These are phyloP conservation scores for Lagopus leucura DNA, from an alignment of 2,113 vertebrate genomes.

Conservation along the genomic window DNA sequence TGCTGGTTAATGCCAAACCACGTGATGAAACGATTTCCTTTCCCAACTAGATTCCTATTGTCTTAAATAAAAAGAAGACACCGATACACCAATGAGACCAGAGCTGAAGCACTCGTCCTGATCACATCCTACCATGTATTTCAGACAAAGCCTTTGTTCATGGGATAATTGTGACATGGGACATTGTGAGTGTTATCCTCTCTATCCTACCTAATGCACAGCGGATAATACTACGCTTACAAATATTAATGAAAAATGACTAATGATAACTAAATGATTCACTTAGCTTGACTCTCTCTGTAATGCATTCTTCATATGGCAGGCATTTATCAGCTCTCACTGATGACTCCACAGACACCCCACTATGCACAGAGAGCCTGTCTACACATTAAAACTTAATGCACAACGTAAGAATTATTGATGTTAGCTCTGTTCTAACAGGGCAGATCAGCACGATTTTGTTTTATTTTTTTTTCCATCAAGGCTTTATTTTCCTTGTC, in stretches of 20 bases:
- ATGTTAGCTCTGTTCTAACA: conserved; percentile 43
- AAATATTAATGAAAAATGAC: conserved; percentile 67
- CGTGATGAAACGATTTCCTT: conserved; percentile 26
- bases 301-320: conserved; percentile 50
- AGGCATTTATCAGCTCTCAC: conserved; percentile 60
- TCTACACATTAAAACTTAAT: conserved; percentile 67
- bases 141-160: conserved; percentile 13
- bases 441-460: not conserved
- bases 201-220: not conserved
- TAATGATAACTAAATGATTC: conserved; percentile 59
- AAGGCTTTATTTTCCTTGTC: not conserved
- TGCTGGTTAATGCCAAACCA: conserved; percentile 27
- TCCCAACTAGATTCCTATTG: conserved; percentile 22
- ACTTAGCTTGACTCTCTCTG: conserved; percentile 37
- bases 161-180: not conserved
- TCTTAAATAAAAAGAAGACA: not conserved
- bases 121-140: not conserved
- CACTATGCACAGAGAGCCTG: conserved; percentile 43
- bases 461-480: not conserved
- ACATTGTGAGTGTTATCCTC: not conserved
- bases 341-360: conserved; percentile 55
- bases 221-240: conserved; percentile 25
- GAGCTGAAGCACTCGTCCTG: not conserved
- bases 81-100: not conserved
- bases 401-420: conserved; percentile 51